These are phyloP conservation scores for Meloidogyne floridensis DNA, from an alignment of 1,140 invertebrate species.

Conservation along the genomic window DNA sequence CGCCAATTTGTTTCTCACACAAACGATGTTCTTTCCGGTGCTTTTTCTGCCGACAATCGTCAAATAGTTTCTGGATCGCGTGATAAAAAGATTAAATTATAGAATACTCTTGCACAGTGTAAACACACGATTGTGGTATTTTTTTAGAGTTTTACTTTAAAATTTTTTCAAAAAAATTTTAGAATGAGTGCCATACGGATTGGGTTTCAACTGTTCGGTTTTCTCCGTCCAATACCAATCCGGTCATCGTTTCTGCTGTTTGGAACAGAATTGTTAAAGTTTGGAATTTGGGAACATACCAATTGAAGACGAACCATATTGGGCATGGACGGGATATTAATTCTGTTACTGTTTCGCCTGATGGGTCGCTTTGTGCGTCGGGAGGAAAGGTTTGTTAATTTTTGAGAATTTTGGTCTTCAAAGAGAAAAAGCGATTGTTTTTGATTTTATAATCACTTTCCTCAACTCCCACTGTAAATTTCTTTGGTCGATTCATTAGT, in stretches of 20 bases:
- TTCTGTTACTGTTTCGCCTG: conserved; percentile 88
- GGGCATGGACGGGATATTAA: conserved; percentile 97
- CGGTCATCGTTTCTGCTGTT: conserved; percentile 96
- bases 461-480: background rate
- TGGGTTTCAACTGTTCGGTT: conserved; percentile 99
- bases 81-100: conserved; percentile 98
- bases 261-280: conserved; percentile 99
- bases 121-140: conserved; percentile 84
- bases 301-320: conserved; percentile 95
- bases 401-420: background rate
- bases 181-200: conserved; percentile 94
- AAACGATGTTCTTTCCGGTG: conserved; percentile 88
- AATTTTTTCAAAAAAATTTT: conserved; percentile 51
- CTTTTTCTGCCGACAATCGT: conserved; percentile 98
- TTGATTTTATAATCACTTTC: too few relatives aligned
- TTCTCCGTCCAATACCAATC: conserved; percentile 94
- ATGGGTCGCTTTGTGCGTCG: conserved; percentile 81
- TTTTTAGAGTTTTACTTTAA: conserved; percentile 24
- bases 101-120: conserved; percentile 74
- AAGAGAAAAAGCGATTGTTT: too few relatives aligned
- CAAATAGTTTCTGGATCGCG: conserved; percentile 98
- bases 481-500: background rate
- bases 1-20: too few relatives aligned
- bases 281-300: conserved; percentile 68
- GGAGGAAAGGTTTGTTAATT: conserved; percentile 80